Percentiles rank a stretch among this genome's conserved stretches.
These are phyloP conservation scores for Syngnathus floridae DNA, from an alignment of 2,113 vertebrate genomes.

Conservation along the genomic window DNA sequence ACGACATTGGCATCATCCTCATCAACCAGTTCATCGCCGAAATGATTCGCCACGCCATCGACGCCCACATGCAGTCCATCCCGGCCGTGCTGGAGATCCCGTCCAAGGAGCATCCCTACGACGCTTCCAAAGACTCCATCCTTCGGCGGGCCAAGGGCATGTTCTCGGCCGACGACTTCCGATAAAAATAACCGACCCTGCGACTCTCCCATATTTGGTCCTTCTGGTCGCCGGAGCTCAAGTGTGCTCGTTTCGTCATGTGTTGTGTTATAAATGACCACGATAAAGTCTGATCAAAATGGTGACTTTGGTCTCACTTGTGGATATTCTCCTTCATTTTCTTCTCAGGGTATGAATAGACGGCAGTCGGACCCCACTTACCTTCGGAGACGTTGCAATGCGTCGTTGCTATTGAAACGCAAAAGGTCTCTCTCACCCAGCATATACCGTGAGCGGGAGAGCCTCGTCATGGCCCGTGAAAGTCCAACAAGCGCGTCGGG, in stretches of 20 bases:
- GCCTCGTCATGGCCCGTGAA: too few relatives aligned
- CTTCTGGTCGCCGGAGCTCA: neutral
- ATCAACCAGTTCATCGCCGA: slow-evolving; percentile 95
- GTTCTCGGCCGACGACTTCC: slow-evolving; percentile 88
- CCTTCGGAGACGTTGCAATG: too few relatives aligned
- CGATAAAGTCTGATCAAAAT: neutral
- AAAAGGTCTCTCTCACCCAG: too few relatives aligned
- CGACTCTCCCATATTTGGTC: too few relatives aligned
- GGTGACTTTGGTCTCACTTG: neutral
- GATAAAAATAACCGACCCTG: slow-evolving; percentile 54
- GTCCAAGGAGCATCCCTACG: slow-evolving; percentile 93
- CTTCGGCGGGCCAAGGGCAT: slow-evolving; percentile 88
- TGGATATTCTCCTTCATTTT: neutral
- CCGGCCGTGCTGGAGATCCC: slow-evolving; percentile 91
- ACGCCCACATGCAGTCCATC: slow-evolving; percentile 83
- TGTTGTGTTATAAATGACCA: neutral
- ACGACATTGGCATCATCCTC: slow-evolving; percentile 91
- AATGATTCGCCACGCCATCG: slow-evolving; percentile 91
- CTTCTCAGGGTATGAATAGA: too few relatives aligned
- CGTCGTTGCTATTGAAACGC: too few relatives aligned
- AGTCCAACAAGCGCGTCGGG: too few relatives aligned
- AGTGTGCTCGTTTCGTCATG: too few relatives aligned
- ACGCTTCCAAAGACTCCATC: slow-evolving; percentile 91
- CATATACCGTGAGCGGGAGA: too few relatives aligned
- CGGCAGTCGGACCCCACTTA: too few relatives aligned